Percentiles rank a stretch among this genome's conserved stretches.
These are phyloP conservation scores for Antheraea pernyi DNA, from an alignment of 1,140 invertebrate genomes.

Conservation along the genomic window DNA sequence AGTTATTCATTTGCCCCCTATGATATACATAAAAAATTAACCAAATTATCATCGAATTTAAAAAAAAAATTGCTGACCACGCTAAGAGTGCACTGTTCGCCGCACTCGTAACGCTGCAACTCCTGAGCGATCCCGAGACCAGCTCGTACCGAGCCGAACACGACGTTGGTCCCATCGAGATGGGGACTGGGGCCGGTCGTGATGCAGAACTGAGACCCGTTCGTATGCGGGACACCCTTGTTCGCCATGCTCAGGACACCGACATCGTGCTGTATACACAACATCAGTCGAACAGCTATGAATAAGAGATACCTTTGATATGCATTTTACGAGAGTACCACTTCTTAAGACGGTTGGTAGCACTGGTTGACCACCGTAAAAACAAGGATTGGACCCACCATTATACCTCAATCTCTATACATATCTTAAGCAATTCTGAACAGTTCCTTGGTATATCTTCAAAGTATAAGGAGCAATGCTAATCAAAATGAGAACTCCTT, in stretches of 20 bases:
- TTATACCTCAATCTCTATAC: too few species aligned
- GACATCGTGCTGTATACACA: slow-evolving; percentile 44
- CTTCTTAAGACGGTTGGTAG: too few species aligned
- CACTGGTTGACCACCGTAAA: too few species aligned
- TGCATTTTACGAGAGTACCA: too few species aligned
- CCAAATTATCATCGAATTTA: neutral
- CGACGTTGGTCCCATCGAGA: slow-evolving; percentile 93
- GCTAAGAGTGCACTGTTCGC: slow-evolving; percentile 30
- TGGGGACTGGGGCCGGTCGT: slow-evolving; percentile 91
- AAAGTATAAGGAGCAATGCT: too few species aligned
- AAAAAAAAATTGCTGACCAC: neutral
- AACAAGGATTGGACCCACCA: too few species aligned
- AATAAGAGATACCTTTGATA: neutral
- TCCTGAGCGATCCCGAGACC: slow-evolving; percentile 85
- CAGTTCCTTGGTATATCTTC: too few species aligned
- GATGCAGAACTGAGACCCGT: slow-evolving; percentile 97
- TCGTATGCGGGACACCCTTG: slow-evolving; percentile 89
- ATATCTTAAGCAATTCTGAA: too few species aligned
- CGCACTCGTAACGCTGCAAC: slow-evolving; percentile 81
- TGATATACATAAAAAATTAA: too few species aligned
- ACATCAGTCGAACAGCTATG: slow-evolving; percentile 4
- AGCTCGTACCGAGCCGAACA: slow-evolving; percentile 90
- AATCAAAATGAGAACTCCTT: too few species aligned
- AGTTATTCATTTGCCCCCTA: too few species aligned
- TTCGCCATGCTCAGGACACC: slow-evolving; percentile 95